Conservation (phyloP, 2,888 invertebrate genomes). For the Calephelis perditalis region DNA sequence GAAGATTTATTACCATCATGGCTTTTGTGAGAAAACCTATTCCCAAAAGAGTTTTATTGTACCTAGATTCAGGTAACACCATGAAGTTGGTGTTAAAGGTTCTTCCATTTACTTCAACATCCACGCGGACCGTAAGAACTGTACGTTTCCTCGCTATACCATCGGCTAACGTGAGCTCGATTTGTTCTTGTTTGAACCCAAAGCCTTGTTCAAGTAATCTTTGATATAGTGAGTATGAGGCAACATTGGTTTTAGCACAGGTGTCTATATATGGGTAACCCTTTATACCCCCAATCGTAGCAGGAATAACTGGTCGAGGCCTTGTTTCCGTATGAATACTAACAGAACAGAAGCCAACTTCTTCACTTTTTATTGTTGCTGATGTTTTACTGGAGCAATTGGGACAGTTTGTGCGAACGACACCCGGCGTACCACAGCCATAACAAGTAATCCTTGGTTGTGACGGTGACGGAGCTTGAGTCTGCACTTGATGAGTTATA, state of each 20-base stretch:
- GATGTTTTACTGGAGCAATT: conserved; percentile 16
- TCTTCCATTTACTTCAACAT: too few relatives aligned
- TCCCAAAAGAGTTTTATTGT: conserved; percentile 29
- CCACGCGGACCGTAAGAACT: too few relatives aligned
- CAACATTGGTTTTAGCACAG: conserved; percentile 25
- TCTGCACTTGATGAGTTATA: too few relatives aligned
- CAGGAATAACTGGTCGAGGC: conserved; percentile 20
- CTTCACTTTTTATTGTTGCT: neutral
- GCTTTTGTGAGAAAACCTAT: conserved; percentile 26
- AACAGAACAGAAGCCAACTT: conserved; percentile 22
- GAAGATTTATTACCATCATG: conserved; percentile 19
- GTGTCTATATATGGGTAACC: conserved; percentile 22
- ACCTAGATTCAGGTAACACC: conserved; percentile 28
- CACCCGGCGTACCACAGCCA: conserved; percentile 26
- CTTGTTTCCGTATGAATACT: conserved; percentile 17
- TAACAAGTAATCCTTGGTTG: conserved; percentile 22
- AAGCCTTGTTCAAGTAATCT: conserved; percentile 15
- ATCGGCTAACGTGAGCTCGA: conserved; percentile 24
- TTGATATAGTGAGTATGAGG: conserved; percentile 23
- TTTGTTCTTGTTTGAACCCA: conserved; percentile 13
- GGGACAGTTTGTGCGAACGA: conserved; percentile 21
- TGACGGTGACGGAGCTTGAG: conserved; percentile 11
- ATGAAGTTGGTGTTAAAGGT: conserved; percentile 28
- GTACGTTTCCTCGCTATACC: conserved; percentile 12
- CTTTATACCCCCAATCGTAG: conserved; percentile 17